phyloP scores from a whole-genome alignment of 2,888 invertebrate genomes.

The Lasioglossum leucozonium region DNA sequence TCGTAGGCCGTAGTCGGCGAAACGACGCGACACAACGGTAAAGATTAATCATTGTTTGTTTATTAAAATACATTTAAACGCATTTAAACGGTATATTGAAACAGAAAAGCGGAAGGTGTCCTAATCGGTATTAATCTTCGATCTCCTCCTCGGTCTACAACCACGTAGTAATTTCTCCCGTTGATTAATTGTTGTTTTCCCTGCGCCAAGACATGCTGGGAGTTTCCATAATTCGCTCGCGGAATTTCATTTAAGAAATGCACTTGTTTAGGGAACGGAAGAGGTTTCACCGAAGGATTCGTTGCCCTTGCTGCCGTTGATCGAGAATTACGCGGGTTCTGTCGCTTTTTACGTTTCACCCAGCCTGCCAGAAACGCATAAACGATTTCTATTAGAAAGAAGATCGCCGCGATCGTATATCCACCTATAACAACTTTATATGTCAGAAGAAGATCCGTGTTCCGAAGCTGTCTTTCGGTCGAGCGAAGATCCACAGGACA shows the following conservation, averaged over 20 bases:
- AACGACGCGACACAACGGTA: no score
- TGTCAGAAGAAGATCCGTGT: constrained; percentile 92
- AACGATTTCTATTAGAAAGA: constrained; percentile 89
- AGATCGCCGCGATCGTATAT: constrained; percentile 87
- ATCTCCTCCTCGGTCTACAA: constrained; percentile 87
- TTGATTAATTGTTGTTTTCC: constrained; percentile 85
- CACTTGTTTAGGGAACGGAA: neutral
- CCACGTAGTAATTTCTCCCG: constrained; percentile 91
- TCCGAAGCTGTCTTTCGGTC: constrained; percentile 91
- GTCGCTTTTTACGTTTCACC: constrained; percentile 43
- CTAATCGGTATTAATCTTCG: constrained; percentile 90
- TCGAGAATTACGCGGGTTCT: neutral
- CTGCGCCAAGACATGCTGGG: neutral
- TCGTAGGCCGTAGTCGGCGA: no score
- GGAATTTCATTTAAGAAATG: constrained; percentile 58
- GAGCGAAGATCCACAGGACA: constrained; percentile 93
- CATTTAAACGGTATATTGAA: constrained; percentile 85
- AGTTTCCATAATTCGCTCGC: constrained; percentile 47
- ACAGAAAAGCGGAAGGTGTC: constrained; percentile 91
- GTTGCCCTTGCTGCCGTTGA: neutral
- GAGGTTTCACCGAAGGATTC: neutral
- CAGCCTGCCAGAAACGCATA: constrained; percentile 44
- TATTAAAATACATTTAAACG: no score
- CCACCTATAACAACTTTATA: constrained; percentile 91
- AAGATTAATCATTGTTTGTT: no score